Conservation (phyloP, 2,113 vertebrate species). For the Oncorhynchus tshawytscha region DNA sequence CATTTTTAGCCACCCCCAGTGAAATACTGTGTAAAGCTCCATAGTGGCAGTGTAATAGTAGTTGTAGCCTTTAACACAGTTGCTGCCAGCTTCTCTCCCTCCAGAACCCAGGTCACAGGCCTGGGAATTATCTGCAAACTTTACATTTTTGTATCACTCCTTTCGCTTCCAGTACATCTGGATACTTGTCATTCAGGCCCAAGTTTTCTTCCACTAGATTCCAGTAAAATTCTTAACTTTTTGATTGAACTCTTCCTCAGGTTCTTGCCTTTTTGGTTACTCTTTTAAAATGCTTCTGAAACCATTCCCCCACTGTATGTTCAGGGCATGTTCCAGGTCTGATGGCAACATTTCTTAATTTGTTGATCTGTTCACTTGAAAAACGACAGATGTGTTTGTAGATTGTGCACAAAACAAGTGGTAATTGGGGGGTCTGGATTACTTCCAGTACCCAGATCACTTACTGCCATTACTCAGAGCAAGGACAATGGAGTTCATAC, state of each 20-base stretch:
- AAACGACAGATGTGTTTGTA: constrained; percentile 33
- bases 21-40: constrained; percentile 24
- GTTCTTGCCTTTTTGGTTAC: constrained; percentile 37
- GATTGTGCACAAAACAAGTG: constrained; percentile 31
- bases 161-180: constrained; percentile 49
- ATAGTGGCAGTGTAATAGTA: constrained; percentile 29
- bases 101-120: constrained; percentile 4
- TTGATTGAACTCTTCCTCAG: constrained; percentile 48
- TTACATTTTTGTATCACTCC: background rate
- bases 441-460: background rate
- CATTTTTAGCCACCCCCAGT: constrained; percentile 49
- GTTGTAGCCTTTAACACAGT: constrained; percentile 36
- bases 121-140: constrained; percentile 25
- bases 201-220: constrained; percentile 51
- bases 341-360: constrained; percentile 14
- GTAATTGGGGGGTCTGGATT: background rate
- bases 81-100: constrained; percentile 2
- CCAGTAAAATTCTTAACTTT: constrained; percentile 61
- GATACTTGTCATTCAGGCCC: constrained; percentile 46
- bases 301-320: background rate
- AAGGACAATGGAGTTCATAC: background rate
- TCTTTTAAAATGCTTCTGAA: constrained; percentile 8
- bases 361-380: constrained; percentile 14
- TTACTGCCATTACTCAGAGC: background rate
- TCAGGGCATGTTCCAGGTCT: constrained; percentile 16